Conservation (phyloP, 2,888 invertebrate species). For the Drosophila quinaria region DNA sequence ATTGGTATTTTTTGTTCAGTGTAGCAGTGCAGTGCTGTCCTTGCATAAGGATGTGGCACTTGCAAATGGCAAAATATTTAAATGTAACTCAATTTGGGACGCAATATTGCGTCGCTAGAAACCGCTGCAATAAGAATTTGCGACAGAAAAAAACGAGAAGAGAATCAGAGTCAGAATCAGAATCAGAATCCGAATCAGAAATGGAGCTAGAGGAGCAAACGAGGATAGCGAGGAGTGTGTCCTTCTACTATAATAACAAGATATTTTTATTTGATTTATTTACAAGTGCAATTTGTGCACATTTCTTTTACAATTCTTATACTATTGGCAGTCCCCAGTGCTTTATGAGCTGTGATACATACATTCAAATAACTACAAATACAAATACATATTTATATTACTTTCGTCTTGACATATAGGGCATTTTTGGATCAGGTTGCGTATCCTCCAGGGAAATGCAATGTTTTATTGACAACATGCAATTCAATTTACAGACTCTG, state of each 20-base stretch:
- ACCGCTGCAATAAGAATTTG: constrained; percentile 48
- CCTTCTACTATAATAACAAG: constrained; percentile 58
- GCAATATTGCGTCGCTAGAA: constrained; percentile 61
- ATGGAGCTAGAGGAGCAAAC: constrained; percentile 1
- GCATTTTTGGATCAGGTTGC: constrained; percentile 16
- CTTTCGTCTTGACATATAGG: not conserved
- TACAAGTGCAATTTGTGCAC: constrained; percentile 80
- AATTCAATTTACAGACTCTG: constrained; percentile 70
- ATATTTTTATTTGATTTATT: constrained; percentile 81
- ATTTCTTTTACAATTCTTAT: constrained; percentile 64
- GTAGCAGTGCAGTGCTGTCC: not conserved
- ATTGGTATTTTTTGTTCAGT: no score
- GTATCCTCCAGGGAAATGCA: constrained; percentile 38
- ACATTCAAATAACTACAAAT: no score
- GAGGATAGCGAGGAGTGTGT: constrained; percentile 24
- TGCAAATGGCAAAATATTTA: constrained; percentile 71
- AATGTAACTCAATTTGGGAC: constrained; percentile 74
- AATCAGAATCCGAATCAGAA: no score
- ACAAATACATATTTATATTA: constrained; percentile 3
- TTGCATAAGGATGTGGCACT: constrained; percentile 33
- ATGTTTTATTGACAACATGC: constrained; percentile 65
- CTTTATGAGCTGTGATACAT: constrained; percentile 42
- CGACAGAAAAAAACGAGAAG: constrained; percentile 9
- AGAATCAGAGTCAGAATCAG: not conserved
- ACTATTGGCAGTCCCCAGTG: constrained; percentile 49